phyloP scores from a whole-genome alignment of 2,888 invertebrate genomes.

The Anagyrus pseudococci region DNA sequence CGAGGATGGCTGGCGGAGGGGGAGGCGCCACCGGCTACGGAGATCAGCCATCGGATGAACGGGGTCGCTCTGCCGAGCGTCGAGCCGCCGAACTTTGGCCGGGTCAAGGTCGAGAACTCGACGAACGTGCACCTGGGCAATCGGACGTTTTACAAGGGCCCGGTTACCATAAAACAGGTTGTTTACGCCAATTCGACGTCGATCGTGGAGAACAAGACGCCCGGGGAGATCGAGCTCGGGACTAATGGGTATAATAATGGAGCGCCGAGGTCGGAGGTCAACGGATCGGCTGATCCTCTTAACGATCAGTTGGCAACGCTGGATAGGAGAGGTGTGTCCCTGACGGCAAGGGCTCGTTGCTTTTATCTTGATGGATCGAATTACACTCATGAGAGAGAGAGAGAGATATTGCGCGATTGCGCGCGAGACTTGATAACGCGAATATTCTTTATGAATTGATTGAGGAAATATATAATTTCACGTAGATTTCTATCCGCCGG shows the following conservation, averaged over 20 bases:
- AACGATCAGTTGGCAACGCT: too few relatives aligned
- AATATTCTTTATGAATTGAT: too few relatives aligned
- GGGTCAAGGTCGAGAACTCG: slow-evolving; percentile 72
- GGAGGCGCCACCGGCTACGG: background rate
- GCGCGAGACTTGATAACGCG: too few relatives aligned
- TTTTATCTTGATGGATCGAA: too few relatives aligned
- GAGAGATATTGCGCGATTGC: too few relatives aligned
- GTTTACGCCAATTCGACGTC: slow-evolving; percentile 60
- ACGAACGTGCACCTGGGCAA: slow-evolving; percentile 79
- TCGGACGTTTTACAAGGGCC: slow-evolving; percentile 78
- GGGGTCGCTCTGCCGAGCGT: slow-evolving; percentile 46
- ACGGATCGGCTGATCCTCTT: too few relatives aligned
- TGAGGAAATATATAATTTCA: too few relatives aligned
- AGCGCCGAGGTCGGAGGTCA: background rate
- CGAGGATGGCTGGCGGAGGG: background rate
- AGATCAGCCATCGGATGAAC: slow-evolving; percentile 37
- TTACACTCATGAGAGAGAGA: too few relatives aligned
- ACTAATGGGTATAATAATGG: background rate
- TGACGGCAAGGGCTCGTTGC: too few relatives aligned
- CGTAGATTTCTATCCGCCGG: too few relatives aligned
- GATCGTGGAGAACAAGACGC: background rate
- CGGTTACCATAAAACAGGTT: slow-evolving; percentile 79
- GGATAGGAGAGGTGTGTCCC: too few relatives aligned
- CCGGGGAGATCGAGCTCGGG: background rate
- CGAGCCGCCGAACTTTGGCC: slow-evolving; percentile 65